These are phyloP conservation scores for Butorides virescens DNA, from an alignment of 2,113 vertebrate genomes.

Conservation along the genomic window DNA sequence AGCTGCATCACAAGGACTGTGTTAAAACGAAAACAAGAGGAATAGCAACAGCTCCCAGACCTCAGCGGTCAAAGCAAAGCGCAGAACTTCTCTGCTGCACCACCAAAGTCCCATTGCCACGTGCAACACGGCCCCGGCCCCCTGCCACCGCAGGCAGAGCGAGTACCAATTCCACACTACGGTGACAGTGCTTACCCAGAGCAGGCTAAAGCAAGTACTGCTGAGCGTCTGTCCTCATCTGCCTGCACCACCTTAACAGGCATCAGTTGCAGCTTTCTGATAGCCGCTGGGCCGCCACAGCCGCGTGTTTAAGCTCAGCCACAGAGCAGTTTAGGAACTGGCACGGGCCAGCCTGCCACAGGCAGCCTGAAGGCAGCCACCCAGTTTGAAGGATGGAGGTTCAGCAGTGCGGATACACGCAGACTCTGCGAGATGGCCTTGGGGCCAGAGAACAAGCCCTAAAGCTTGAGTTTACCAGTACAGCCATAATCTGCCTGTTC, in stretches of 20 bases:
- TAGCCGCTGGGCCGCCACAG: neutral
- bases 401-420: rapidly evolving
- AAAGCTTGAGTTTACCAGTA: rapidly evolving
- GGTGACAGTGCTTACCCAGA: rapidly evolving
- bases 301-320: rapidly evolving
- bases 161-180: rapidly evolving
- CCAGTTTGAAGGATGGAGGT: neutral
- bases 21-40: neutral
- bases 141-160: neutral
- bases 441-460: neutral
- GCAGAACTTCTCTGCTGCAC: neutral
- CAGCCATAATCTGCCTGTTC: neutral
- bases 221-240: no score
- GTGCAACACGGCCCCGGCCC: rapidly evolving
- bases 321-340: neutral
- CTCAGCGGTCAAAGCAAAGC: neutral
- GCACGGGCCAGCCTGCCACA: neutral
- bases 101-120: rapidly evolving
- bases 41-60: neutral
- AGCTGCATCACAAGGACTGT: rapidly evolving
- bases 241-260: neutral
- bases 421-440: rapidly evolving
- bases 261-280: neutral
- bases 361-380: rapidly evolving
- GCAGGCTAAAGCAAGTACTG: rapidly evolving